Conservation (phyloP, 1,140 invertebrate species). For the Ectropis grisescens region DNA sequence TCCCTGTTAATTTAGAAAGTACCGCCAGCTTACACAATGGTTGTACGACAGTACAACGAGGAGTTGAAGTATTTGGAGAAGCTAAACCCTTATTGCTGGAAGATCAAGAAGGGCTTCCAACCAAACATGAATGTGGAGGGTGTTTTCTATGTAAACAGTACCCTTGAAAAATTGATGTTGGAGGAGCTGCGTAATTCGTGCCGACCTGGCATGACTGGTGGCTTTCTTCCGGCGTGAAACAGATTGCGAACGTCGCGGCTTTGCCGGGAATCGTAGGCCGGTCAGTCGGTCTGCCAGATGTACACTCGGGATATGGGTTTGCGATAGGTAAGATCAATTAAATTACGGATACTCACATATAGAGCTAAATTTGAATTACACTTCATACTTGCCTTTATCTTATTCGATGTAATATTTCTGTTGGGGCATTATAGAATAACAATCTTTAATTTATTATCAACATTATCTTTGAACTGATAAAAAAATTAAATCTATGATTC, state of each 20-base stretch:
- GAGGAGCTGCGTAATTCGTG: constrained; percentile 95
- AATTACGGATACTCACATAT: no score
- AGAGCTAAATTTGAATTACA: no score
- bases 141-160: constrained; percentile 96
- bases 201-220: constrained; percentile 89
- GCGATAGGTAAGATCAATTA: constrained; percentile 87
- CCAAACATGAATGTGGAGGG: constrained; percentile 99
- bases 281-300: constrained; percentile 95
- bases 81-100: constrained; percentile 87
- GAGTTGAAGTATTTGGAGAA: constrained; percentile 95
- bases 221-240: constrained; percentile 99
- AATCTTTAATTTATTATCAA: no score
- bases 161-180: constrained; percentile 96
- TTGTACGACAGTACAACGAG: constrained; percentile 93
- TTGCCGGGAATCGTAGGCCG: constrained; percentile 96
- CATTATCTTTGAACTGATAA: no score
- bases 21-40: no score
- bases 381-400: no score
- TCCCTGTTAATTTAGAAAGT: no score
- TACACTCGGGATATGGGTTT: constrained; percentile 99
- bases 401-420: no score
- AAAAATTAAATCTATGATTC: no score
- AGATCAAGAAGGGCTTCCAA: constrained; percentile 98
- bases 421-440: no score
- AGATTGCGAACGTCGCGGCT: constrained; percentile 99